phyloP scores from a whole-genome alignment of 1,140 invertebrate species.

The Leptinotarsa texana region DNA sequence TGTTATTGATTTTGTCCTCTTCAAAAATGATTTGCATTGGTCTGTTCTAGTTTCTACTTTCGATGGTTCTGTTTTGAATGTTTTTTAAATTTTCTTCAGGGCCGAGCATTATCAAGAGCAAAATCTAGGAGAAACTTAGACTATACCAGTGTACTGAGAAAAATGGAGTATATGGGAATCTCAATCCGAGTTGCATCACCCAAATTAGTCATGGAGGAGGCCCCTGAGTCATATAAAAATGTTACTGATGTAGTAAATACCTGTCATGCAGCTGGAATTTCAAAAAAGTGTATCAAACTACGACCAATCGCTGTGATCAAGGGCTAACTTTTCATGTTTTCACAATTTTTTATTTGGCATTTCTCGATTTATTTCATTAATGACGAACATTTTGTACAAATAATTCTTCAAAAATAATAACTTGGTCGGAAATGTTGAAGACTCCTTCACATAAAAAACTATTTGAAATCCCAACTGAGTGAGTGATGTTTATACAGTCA shows the following conservation, averaged over 20 bases:
- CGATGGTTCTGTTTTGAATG: not conserved
- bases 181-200: constrained; percentile 98
- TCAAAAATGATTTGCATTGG: no score
- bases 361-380: no score
- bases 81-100: constrained; percentile 62
- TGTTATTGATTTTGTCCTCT: no score
- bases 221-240: constrained; percentile 99
- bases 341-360: no score
- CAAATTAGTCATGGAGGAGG: constrained; percentile 99
- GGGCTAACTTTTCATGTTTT: constrained; percentile 66
- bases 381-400: no score
- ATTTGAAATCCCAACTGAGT: no score
- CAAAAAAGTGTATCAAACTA: constrained; percentile 96
- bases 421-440: no score
- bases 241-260: constrained; percentile 99
- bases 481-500: no score
- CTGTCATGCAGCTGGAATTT: constrained; percentile 96
- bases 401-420: no score
- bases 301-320: constrained; percentile 99
- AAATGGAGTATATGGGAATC: constrained; percentile 89
- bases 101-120: constrained; percentile 92
- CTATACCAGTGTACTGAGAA: constrained; percentile 87
- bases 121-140: constrained; percentile 96
- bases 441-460: no score
- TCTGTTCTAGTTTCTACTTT: no score